These are phyloP conservation scores for Syncerus caffer DNA, from an alignment of 2,797 vertebrate species.

Conservation along the genomic window DNA sequence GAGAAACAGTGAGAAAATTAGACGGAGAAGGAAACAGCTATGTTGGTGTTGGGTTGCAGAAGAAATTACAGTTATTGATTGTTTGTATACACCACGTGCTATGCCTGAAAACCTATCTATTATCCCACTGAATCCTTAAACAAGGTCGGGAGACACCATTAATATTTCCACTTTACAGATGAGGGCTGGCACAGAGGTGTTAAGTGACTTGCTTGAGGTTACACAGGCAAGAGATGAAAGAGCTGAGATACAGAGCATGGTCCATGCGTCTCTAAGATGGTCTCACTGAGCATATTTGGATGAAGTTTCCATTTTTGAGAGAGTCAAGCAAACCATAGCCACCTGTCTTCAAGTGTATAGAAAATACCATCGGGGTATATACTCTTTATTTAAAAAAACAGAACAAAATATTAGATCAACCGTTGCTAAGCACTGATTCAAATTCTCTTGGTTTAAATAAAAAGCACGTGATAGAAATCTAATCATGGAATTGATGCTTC, in stretches of 20 bases:
- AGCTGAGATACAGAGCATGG: background rate
- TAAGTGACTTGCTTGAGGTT: slow-evolving; percentile 21
- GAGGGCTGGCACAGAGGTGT: background rate
- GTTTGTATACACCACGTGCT: background rate
- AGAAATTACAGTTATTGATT: background rate
- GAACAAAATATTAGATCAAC: background rate
- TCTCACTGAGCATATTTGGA: slow-evolving; percentile 4
- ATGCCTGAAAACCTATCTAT: background rate
- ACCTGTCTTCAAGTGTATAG: background rate
- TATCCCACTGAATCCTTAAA: background rate
- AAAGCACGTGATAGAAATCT: background rate
- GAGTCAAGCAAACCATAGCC: background rate
- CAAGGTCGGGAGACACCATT: background rate
- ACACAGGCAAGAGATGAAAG: background rate
- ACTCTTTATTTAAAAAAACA: background rate
- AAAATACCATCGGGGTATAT: background rate
- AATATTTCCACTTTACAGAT: background rate
- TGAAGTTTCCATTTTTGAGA: slow-evolving; percentile 11
- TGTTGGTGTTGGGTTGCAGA: background rate
- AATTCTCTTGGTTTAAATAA: background rate
- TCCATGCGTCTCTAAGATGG: background rate
- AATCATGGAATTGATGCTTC: background rate
- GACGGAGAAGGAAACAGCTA: background rate
- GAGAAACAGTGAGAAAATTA: background rate
- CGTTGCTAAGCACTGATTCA: background rate